Evolutionary conservation across 2,797 vertebrate genomes (phyloP).

Genomic region (Coranthus polyacanthus): DNA sequence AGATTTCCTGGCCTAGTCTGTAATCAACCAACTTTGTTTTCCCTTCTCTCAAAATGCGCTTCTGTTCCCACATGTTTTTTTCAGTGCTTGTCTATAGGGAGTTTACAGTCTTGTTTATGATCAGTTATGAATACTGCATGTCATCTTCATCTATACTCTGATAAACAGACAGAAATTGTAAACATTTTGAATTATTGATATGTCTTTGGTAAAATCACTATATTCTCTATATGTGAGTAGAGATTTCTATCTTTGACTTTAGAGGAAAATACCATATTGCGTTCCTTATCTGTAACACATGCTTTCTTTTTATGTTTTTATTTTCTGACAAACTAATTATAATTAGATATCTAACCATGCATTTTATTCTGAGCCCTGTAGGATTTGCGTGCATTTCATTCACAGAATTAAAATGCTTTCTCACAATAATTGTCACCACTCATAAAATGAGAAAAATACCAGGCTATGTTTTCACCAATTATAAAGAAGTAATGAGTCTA

Average conservation of each 20-base stretch:
- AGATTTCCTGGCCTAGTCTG: slow-evolving; percentile 47
- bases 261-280: slow-evolving; percentile 17
- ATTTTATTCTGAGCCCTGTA: slow-evolving; percentile 51
- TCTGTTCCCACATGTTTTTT: slow-evolving; percentile 12
- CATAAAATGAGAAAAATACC: slow-evolving; percentile 26
- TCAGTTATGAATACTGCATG: slow-evolving; percentile 20
- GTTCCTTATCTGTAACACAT: slow-evolving; percentile 29
- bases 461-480: slow-evolving; percentile 17
- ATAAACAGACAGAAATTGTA: slow-evolving; percentile 28
- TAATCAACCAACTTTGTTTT: slow-evolving; percentile 19
- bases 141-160: slow-evolving; percentile 16
- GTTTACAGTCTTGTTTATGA: slow-evolving; percentile 10
- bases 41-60: background rate
- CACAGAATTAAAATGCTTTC: slow-evolving; percentile 38
- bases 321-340: slow-evolving; percentile 43
- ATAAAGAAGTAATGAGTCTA: slow-evolving; percentile 18
- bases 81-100: background rate
- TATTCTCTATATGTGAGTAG: too few relatives aligned
- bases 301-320: slow-evolving; percentile 20
- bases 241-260: background rate
- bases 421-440: slow-evolving; percentile 35
- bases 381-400: slow-evolving; percentile 62
- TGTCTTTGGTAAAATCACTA: slow-evolving; percentile 3
- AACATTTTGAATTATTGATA: slow-evolving; percentile 42
- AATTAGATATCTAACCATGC: slow-evolving; percentile 56